Base-by-base conservation (phyloP, 2,888 invertebrate species). In the Clusia tigrina region DNA sequence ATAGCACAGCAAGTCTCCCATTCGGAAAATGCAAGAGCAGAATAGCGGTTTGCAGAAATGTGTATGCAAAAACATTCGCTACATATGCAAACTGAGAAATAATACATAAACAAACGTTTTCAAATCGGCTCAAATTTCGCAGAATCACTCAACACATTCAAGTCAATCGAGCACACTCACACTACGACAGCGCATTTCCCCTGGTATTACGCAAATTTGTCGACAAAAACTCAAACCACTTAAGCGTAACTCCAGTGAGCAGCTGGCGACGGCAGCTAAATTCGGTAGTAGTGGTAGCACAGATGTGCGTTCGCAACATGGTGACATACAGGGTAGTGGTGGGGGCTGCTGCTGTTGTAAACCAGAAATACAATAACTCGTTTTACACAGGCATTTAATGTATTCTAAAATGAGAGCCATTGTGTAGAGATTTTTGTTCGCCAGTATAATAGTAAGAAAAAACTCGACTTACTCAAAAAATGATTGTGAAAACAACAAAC, bases 181-280 rank as follows among this genome's bases (percentile, higher is more conserved):
- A n/a, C n/a, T n/a, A n/a, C n/a, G 3, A 2, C 32, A 3, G 25
- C 26, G 20, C 22, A 32, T 55, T 58, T 60, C 67, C 57, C 57
- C 68, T 60, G 64, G 68, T 65, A 59, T 68, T 68, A 68, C 68
- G 68, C 68, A 68, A 66, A 66, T 54, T 32, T 24, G 54, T 32
- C 46, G 53, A 42, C 42, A 64, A 64, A 48, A 37, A 22, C 53
- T 51, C 54, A 38, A 54, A 25, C 69, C 73, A 74, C 71, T 73
- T 75, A 67, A 71, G 79, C 78, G 74, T 75, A 79, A 77, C 76
- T 69, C 77, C 72, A 71, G 74, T 60, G 57, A 62, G 59, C 53
- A 20, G 22, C 22, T 32, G 32, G n/a, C n/a, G n/a, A n/a, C n/a
- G n/a, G n/a, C n/a, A n/a, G n/a, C n/a, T n/a, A n/a, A n/a, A n/a